Base-by-base conservation (phyloP, 2,797 vertebrate genomes). In the Thamnophis elegans region DNA sequence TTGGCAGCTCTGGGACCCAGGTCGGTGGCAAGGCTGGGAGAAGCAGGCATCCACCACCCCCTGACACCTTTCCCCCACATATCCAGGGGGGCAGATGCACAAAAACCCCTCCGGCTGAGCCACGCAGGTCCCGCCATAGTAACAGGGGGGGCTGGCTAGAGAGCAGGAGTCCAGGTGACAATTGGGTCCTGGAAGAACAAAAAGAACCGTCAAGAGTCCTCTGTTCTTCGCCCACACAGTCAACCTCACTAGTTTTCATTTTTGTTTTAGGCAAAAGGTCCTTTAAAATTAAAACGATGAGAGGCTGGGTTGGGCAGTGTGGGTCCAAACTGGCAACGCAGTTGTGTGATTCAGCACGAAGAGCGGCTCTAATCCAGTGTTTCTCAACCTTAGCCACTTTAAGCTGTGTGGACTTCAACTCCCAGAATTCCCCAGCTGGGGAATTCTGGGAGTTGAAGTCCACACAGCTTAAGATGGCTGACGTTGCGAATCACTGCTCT, bases 111-210 rank as follows among this genome's bases (percentile, higher is more conserved):
- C 98, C 86, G 98, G 78, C 86, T 94, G 97, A 91, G 99, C 98
- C 51, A 97, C 92, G 92, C 99, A 99, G 92, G 96, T 92, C 14
- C 98, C 98, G 2, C 98, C 98, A 26, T 99, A 98, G 93, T 96
- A 93, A 96, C 99, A 99, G 9, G 98, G 98, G 9, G 93, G 92
- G 0, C 95, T 96, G 92, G 82, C 89, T 87, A 82, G 91, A 65
- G 93, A 90, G 86, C 97, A 97, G 32, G 95, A 93, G 0, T 96
- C 93, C 73, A 95, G 78, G 28, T 97, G 95, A 10, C 97, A 97
- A 1, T 0, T 25, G 59, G 91, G 20, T 53, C 95, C 96, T 93
- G 68, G 28, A 54, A 16, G 7, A 25, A 55, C 78, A 10, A 32
- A 53, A 62, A 5, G 3, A 16, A 26, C 9, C 5, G 0, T 22